These are phyloP conservation scores for Coenonympha glycerion DNA, from an alignment of 2,888 invertebrate genomes.

Conservation along the genomic window DNA sequence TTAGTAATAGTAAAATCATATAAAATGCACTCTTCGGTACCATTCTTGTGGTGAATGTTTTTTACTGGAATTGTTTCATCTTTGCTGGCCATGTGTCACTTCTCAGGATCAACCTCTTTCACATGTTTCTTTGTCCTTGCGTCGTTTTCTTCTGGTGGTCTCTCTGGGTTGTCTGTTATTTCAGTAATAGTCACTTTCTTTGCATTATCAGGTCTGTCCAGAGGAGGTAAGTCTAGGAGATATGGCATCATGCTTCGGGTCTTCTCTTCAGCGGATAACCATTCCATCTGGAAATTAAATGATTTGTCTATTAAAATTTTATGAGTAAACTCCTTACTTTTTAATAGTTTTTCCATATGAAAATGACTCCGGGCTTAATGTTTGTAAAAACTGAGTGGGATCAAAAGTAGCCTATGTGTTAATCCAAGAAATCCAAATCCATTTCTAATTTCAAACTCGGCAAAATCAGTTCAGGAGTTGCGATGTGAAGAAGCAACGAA, in stretches of 20 bases:
- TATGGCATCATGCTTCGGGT: constrained; percentile 69
- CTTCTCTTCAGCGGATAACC: constrained; percentile 67
- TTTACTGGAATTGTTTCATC: not conserved
- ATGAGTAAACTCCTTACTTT: no score
- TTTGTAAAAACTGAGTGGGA: no score
- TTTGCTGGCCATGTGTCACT: constrained; percentile 49
- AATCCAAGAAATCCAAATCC: no score
- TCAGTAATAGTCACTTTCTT: constrained; percentile 34
- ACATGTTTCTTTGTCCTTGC: constrained; percentile 35
- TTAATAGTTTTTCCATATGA: no score
- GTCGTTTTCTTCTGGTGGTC: constrained; percentile 19
- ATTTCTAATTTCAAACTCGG: no score
- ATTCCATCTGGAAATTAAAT: constrained; percentile 55
- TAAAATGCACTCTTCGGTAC: constrained; percentile 39
- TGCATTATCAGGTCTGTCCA: constrained; percentile 36
- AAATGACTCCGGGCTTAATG: no score
- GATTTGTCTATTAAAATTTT: no score
- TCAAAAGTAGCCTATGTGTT: no score
- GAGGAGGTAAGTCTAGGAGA: constrained; percentile 56
- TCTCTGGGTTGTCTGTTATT: constrained; percentile 30
- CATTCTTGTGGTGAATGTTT: constrained; percentile 32
- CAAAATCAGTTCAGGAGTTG: no score
- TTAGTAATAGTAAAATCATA: constrained; percentile 42
- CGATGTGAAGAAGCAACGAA: no score
- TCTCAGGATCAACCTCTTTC: constrained; percentile 48